phyloP scores from a whole-genome alignment of 2,113 vertebrate species.

The Ammodytes dubius region DNA sequence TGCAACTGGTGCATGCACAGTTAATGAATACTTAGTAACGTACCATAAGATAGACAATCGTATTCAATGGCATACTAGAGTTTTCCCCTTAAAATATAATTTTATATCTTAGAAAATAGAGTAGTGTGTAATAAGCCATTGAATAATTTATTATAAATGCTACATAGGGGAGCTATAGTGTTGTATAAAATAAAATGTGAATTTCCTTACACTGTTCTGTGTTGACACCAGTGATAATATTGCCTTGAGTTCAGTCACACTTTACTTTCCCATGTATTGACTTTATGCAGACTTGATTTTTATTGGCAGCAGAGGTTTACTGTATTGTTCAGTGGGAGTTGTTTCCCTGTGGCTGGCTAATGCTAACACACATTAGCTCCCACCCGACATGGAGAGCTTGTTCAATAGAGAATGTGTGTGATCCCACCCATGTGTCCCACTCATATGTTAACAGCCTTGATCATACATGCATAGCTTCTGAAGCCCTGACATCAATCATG shows the following conservation, averaged over 20 bases:
- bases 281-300: too few species aligned
- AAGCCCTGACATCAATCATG: neutral
- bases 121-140: too few species aligned
- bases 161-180: too few species aligned
- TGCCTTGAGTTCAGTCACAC: neutral
- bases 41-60: neutral
- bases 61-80: too few species aligned
- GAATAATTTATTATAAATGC: too few species aligned
- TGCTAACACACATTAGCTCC: neutral
- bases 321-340: neutral
- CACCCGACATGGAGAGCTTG: constrained; percentile 24
- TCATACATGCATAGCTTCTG: constrained; percentile 12
- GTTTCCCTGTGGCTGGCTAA: too few species aligned
- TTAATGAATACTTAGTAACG: too few species aligned
- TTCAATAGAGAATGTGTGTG: constrained; percentile 16
- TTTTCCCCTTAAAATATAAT: too few species aligned
- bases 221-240: neutral
- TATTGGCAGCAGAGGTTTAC: neutral
- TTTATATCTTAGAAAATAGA: too few species aligned
- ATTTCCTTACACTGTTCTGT: neutral
- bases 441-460: constrained; percentile 45
- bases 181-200: too few species aligned
- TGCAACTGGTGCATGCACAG: neutral
- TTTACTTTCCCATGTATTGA: neutral
- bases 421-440: neutral